Evolutionary conservation across 1,140 invertebrate genomes (phyloP), one percentile per base, ranked within the genome.

Genomic region (Lepidostoma basale): DNA sequence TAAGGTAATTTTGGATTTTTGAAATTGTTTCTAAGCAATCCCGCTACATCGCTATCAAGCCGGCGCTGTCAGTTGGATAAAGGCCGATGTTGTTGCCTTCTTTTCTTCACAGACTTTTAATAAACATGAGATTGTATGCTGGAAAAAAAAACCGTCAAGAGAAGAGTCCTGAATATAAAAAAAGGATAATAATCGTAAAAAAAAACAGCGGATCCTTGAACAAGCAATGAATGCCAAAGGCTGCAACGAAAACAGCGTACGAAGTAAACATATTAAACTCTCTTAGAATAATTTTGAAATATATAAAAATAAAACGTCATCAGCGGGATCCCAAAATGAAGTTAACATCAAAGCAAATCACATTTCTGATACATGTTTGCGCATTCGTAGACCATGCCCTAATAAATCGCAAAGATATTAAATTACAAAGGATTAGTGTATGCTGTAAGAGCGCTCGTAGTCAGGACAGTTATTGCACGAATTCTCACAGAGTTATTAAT

Each of bases 181-280:
- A 63, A 60, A 25, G 54, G 23, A 69, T 47, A 63, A 69, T 69
- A 69, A 69, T 69, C 68, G 62, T 69, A 69, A 69, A 69, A 65
- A 49, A n/a, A 59, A 59, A 69, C 39, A 59, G 54, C 20, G 62
- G 42, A 69, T 66, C 40, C 45, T 49, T 39, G 40, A 64, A 52
- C 28, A 23, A 49, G 26, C 23, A 62, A 45, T 39, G 40, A 44
- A 9, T 9, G 59, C 16, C 22, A 9, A 22, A 49, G 30, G 5
- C 52, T 44, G 39, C 30, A 44, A n/a, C 28, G 39, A 47, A 49
- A 69, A 64, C 49, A 56, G 58, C 18, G 8, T 23, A 23, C 4
- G 25, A 23, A 20, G 23, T 49, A 49, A 40, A 16, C 18, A 40
- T 40, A n/a, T n/a, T n/a, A n/a, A n/a, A n/a, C n/a, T n/a, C n/a